Conservation (phyloP, 2,888 invertebrate genomes). For the Troglohyphantes excavatus region DNA sequence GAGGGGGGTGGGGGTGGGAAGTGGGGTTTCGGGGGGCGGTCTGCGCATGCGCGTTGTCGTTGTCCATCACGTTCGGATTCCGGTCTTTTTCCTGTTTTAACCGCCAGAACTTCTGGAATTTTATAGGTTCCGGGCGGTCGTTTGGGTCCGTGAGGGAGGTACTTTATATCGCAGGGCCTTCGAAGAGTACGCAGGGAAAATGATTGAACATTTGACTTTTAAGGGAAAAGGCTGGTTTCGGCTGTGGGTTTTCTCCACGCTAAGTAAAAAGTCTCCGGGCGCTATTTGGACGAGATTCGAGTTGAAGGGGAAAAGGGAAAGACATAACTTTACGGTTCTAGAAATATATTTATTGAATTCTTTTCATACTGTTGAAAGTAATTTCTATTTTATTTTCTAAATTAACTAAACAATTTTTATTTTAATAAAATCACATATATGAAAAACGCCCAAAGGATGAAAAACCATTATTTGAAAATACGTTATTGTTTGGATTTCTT, state of each 20-base stretch:
- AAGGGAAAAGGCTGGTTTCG: conserved; percentile 28
- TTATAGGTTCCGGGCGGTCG: conserved; percentile 42
- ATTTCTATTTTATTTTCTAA: too few relatives aligned
- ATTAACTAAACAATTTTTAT: too few relatives aligned
- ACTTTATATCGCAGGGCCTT: conserved; percentile 8
- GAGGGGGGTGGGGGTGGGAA: conserved; percentile 6
- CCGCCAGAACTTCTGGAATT: conserved; percentile 40
- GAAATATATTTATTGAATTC: neutral
- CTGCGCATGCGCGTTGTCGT: conserved; percentile 46
- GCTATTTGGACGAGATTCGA: conserved; percentile 5
- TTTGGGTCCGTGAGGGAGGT: conserved; percentile 32
- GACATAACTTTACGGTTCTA: neutral
- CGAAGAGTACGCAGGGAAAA: conserved; percentile 11
- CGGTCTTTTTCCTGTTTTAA: conserved; percentile 25
- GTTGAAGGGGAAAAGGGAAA: conserved; percentile 8
- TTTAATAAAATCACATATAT: too few relatives aligned
- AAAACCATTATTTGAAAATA: too few relatives aligned
- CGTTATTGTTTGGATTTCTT: too few relatives aligned
- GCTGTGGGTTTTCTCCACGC: conserved; percentile 6
- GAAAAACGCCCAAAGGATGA: too few relatives aligned
- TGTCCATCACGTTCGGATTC: conserved; percentile 54
- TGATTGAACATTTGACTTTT: conserved; percentile 60
- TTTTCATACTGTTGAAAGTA: too few relatives aligned
- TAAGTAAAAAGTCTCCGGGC: conserved; percentile 11
- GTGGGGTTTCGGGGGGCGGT: neutral